Conservation (phyloP, 2,113 vertebrate species). For the Lota lota region DNA sequence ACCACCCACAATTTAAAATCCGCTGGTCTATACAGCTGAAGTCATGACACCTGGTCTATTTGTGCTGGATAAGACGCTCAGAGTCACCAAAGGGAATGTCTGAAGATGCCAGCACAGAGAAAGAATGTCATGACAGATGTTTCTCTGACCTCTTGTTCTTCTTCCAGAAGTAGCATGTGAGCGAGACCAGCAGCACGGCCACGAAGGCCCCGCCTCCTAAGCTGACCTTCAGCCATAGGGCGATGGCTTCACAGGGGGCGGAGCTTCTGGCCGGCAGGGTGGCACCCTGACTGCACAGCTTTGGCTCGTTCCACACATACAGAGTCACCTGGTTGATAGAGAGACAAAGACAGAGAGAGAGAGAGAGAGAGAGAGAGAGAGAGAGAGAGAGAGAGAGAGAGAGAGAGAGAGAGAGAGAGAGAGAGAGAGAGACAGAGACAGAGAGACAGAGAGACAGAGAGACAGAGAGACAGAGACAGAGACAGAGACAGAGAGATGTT, state of each 20-base stretch:
- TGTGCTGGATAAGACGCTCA: too few relatives aligned
- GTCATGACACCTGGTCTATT: too few relatives aligned
- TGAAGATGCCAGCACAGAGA: too few relatives aligned
- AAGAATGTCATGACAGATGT: background rate
- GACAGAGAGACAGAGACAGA: too few relatives aligned
- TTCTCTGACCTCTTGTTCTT: conserved; percentile 91
- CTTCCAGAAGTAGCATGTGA: conserved; percentile 99
- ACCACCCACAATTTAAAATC: too few relatives aligned
- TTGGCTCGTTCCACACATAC: conserved; percentile 93
- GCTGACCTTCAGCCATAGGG: conserved; percentile 92
- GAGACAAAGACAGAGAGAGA: background rate
- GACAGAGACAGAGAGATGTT: too few relatives aligned
- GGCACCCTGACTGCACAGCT: conserved; percentile 84
- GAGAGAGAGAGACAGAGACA: too few relatives aligned
- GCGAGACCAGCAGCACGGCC: conserved; percentile 85
- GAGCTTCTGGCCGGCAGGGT: conserved; percentile 80
- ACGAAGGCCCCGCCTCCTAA: conserved; percentile 84
- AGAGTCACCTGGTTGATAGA: conserved; percentile 79
- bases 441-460: too few relatives aligned
- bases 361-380: background rate
- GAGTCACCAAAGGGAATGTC: too few relatives aligned
- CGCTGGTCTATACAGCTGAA: too few relatives aligned
- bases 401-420: too few relatives aligned
- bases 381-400: too few relatives aligned
- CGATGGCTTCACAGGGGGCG: conserved; percentile 84